Conservation (phyloP, 2,797 vertebrate genomes). For the Propithecus perrieri region DNA sequence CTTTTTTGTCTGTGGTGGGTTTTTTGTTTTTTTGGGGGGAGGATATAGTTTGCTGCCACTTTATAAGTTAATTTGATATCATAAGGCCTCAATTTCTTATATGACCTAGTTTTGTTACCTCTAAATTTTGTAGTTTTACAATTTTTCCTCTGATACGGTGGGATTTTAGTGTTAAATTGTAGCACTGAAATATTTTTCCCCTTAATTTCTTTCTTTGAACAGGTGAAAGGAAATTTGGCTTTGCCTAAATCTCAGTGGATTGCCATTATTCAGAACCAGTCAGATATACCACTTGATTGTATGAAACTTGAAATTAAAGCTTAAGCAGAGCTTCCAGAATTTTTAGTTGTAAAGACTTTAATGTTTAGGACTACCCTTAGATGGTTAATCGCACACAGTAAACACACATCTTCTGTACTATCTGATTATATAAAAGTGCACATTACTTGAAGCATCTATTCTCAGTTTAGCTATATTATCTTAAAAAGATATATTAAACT, state of each 20-base stretch:
- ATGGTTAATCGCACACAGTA: background rate
- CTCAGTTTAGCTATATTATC: background rate
- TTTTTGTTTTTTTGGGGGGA: too few relatives aligned
- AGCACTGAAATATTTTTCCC: background rate
- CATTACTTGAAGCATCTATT: background rate
- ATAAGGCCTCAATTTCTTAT: background rate
- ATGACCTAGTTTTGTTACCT: background rate
- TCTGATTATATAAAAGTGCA: background rate
- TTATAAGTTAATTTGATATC: background rate
- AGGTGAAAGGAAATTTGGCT: background rate
- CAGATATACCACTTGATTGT: background rate
- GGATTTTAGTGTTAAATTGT: background rate
- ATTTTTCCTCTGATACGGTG: background rate
- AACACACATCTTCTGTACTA: background rate
- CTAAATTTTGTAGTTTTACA: background rate
- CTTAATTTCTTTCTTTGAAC: background rate
- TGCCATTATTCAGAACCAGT: constrained; percentile 4
- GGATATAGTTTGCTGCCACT: background rate
- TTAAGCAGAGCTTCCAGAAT: background rate
- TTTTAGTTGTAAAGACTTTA: background rate
- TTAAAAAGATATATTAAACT: background rate
- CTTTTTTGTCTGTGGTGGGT: background rate
- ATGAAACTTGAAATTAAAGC: constrained; percentile 1
- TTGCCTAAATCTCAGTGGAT: background rate
- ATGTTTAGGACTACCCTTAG: background rate